phyloP scores from a whole-genome alignment of 2,888 invertebrate species.

The Sinopyrophorus schimmeli region DNA sequence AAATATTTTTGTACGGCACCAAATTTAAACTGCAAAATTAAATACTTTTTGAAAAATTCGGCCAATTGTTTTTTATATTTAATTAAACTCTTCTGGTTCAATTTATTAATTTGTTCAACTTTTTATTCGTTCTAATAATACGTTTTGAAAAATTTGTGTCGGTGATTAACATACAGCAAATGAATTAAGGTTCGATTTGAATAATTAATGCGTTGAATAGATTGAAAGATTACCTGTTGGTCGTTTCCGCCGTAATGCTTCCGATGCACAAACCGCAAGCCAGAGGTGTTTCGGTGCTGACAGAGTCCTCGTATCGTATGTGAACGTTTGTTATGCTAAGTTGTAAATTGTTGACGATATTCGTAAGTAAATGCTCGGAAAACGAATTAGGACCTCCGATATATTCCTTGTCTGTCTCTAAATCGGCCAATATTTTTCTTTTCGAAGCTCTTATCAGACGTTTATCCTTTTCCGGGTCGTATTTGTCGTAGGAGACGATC shows the following conservation, averaged over 20 bases:
- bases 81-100: too few relatives aligned
- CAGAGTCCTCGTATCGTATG: constrained; percentile 77
- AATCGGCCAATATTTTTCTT: constrained; percentile 67
- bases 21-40: too few relatives aligned
- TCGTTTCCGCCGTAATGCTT: constrained; percentile 76
- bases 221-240: constrained; percentile 78
- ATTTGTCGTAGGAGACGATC: constrained; percentile 67
- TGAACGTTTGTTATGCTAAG: constrained; percentile 78
- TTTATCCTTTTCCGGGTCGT: constrained; percentile 74
- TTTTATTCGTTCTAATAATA: too few relatives aligned
- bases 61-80: too few relatives aligned
- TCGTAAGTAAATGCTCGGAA: constrained; percentile 73
- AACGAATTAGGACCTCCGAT: constrained; percentile 68
- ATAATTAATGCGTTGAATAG: too few relatives aligned
- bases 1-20: too few relatives aligned
- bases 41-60: too few relatives aligned
- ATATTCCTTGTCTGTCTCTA: constrained; percentile 64
- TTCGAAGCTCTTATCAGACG: constrained; percentile 73
- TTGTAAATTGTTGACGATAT: constrained; percentile 79
- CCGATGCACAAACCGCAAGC: constrained; percentile 79
- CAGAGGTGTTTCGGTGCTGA: constrained; percentile 67
- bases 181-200: too few relatives aligned
- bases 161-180: too few relatives aligned
- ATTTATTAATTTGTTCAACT: too few relatives aligned
- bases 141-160: too few relatives aligned